These are phyloP conservation scores for Drosophila acutilabella DNA, from an alignment of 2,888 invertebrate genomes.

Conservation along the genomic window DNA sequence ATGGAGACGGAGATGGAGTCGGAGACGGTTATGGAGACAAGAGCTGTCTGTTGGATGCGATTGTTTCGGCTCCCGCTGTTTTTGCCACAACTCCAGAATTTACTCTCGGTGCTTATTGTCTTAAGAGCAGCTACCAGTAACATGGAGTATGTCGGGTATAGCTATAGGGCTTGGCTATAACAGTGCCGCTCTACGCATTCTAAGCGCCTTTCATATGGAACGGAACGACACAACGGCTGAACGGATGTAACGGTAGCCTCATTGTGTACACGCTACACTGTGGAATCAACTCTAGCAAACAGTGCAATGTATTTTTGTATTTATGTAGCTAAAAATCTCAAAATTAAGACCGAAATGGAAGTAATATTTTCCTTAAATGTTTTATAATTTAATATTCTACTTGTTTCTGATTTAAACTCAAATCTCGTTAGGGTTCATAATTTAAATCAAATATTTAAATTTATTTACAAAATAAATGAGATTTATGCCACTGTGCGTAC, in stretches of 20 bases:
- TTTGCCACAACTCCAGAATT: slow-evolving; percentile 41
- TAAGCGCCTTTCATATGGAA: slow-evolving; percentile 35
- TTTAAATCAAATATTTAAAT: background rate
- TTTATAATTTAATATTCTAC: too few relatives aligned
- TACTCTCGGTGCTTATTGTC: slow-evolving; percentile 68
- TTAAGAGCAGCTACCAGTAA: slow-evolving; percentile 60
- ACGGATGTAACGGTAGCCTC: slow-evolving; percentile 53
- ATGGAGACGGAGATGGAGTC: background rate
- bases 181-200: slow-evolving; percentile 46
- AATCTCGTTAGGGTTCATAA: background rate
- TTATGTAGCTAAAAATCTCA: too few relatives aligned
- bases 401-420: background rate
- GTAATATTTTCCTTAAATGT: too few relatives aligned
- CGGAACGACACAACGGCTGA: slow-evolving; percentile 12
- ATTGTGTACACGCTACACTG: slow-evolving; percentile 33
- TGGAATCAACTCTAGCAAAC: slow-evolving; percentile 28
- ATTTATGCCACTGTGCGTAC: slow-evolving; percentile 37
- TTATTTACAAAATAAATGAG: background rate
- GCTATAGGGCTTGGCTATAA: slow-evolving; percentile 35
- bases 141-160: slow-evolving; percentile 25
- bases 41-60: slow-evolving; percentile 40
- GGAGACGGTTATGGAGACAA: slow-evolving; percentile 13
- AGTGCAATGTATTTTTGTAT: too few relatives aligned
- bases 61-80: slow-evolving; percentile 58
- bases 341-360: too few relatives aligned